phyloP scores from a whole-genome alignment of 2,797 vertebrate genomes.

The Nasua narica region DNA sequence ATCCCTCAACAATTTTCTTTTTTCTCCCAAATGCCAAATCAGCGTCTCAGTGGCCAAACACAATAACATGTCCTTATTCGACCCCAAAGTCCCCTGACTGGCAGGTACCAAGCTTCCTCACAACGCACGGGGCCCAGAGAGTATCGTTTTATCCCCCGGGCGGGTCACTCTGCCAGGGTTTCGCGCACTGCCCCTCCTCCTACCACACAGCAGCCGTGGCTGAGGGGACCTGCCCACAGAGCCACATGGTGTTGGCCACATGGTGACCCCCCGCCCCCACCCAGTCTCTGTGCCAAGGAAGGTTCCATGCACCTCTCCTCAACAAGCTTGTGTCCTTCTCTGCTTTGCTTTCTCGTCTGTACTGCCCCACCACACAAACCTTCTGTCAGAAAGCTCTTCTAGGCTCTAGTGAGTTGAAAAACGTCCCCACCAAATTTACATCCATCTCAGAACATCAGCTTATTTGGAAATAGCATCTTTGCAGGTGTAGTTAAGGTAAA shows the following conservation, averaged over 20 bases:
- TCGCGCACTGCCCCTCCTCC: too few species aligned
- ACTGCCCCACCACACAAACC: neutral
- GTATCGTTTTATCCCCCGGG: neutral
- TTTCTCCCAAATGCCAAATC: slow-evolving; percentile 48
- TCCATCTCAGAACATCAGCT: neutral
- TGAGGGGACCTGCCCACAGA: neutral
- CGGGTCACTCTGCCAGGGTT: neutral
- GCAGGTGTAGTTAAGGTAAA: neutral
- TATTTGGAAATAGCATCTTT: neutral
- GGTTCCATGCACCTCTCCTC: accelerated
- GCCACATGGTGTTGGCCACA: accelerated
- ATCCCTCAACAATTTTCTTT: neutral
- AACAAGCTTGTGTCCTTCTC: neutral
- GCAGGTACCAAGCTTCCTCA: slow-evolving; percentile 24
- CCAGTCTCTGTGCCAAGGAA: accelerated
- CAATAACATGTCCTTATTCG: slow-evolving; percentile 20
- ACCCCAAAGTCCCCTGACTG: neutral
- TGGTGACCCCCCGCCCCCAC: too few species aligned
- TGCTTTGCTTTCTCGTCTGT: neutral
- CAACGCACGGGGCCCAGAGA: neutral
- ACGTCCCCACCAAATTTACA: neutral
- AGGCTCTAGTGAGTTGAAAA: neutral
- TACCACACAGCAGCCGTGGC: neutral
- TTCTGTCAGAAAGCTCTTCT: neutral
- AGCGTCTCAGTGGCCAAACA: slow-evolving; percentile 2